Evolutionary conservation across 2,888 invertebrate genomes (phyloP), one percentile per base, ranked within the genome.

Genomic region (Smittia aterrima): DNA sequence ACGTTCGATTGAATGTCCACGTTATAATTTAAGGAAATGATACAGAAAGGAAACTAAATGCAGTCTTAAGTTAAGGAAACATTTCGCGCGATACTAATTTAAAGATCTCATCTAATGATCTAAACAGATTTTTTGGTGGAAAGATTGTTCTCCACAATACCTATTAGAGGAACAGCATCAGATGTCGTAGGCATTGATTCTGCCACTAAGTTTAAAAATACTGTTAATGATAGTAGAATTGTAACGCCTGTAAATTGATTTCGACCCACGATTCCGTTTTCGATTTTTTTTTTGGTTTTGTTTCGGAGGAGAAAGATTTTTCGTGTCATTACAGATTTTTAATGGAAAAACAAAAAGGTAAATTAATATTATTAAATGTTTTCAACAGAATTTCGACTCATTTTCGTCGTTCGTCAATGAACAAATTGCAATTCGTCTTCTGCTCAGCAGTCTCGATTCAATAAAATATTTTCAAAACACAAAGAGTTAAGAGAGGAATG

Each of bases 141-240:
- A 20, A 7, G 16, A 47, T 32, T 62, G 25, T 72, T 20, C 32
- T 18, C 25, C 70, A 76, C 25, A 74, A 71, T 88, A 91, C 91
- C 91, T 90, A 91, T 90, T 84, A 91, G 86, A 84, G 91, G 91
- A 84, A 91, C 90, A 84, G 91, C 91, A 84, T 91, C 91, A 84
- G 91, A 91, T 80, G 91, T 89, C 79, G 90, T 90, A 84, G 95
- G 96, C 90, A 96, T 92, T 86, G 95, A 95, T 90, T 96, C 96
- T 79, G 95, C 95, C 83, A 97, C 95, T 88, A 96, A 92, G 88
- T 96, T 94, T 86, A 96, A 91, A 89, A 96, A 96, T 85, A 96
- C 96, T 87, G 95, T 96, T 89, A 96, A 90, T 85, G 96, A 96
- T 85, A 97, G 91, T 85, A 95, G 91, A 85, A 95, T 95, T 85